Evolutionary conservation across 1,140 invertebrate species (phyloP), one percentile per base, ranked within the genome.

Genomic region (Panagrolaimus sp.): DNA sequence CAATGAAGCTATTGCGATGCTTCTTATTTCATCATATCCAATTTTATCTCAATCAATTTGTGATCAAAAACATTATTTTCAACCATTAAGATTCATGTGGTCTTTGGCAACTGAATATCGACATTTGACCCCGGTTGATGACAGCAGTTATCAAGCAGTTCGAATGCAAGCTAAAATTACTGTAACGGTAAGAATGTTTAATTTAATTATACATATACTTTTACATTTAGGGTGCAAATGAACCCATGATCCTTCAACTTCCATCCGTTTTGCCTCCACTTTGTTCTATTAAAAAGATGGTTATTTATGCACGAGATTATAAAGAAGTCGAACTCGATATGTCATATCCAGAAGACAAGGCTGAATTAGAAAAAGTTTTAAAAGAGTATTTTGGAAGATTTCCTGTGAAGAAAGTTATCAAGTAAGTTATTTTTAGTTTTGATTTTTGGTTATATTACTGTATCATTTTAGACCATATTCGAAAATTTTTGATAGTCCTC

Each of bases 11-110:
- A 69, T 77, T 24, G 74, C 74, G 10, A 38, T 65, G 12, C 32
- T 76, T 28, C 45, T 77, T 8, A 70, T 76, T 52, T 76, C 74
- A 21, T 63, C 73, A 8, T 77, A 78, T 63, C 74, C 74, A 7
- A 55, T 77, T 21, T 73, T 69, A 45, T 68, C 70, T n/a, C 74
- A 76, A 28, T 71, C 71, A 24, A 68, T 77, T 15, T 45, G 38
- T 7, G 74, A 76, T 67, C 78, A 76, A 44, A 69, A 67, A 12
- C 43, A 55, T 48, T 76, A 77, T 65, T 77, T 76, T 58, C 74
- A 76, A 66, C 64, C 74, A 14, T 47, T 76, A 9, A 75, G 74
- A 10, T 76, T 76, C 44, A 32, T 76, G 17, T 76, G 75, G 74
- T 71, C 65, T 17, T 45, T 76, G 24, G 75, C 74, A 28, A n/a